A percentile compares a stretch with the other conserved stretches of the same genome.
Conservation (phyloP, 2,797 vertebrate genomes). For the Acomys russatus region DNA sequence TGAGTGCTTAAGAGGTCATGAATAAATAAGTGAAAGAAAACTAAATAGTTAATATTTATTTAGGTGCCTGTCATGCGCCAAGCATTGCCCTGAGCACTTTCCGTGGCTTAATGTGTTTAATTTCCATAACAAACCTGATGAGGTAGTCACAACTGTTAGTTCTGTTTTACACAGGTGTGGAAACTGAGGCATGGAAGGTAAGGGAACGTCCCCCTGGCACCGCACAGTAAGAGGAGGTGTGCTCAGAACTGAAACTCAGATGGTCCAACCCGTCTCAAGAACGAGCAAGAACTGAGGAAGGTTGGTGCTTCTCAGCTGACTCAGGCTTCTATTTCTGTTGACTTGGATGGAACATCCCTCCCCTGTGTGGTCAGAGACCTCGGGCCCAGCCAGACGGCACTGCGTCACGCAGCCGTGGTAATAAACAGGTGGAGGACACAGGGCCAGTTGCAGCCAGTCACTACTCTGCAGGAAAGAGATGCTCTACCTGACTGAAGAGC, state of each 20-base stretch:
- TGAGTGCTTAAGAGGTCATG: not conserved
- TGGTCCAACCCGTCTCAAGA: not conserved
- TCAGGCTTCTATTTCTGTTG: not conserved
- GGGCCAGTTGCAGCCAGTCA: not conserved
- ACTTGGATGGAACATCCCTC: not conserved
- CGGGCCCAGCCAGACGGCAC: not conserved
- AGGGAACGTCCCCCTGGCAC: not conserved
- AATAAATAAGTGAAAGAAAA: conserved; percentile 2
- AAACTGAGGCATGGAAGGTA: not conserved
- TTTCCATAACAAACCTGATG: not conserved
- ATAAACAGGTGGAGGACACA: not conserved
- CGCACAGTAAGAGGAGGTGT: not conserved
- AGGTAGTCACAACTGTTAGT: not conserved
- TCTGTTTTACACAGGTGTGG: conserved; percentile 25
- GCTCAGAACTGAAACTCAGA: not conserved
- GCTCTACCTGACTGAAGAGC: not conserved
- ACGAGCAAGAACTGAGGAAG: not conserved
- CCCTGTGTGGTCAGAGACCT: not conserved
- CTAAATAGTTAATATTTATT: not conserved
- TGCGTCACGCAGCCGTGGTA: not conserved
- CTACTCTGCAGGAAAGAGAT: not conserved
- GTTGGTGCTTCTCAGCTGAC: not conserved
- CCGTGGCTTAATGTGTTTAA: not conserved
- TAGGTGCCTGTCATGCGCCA: not conserved
- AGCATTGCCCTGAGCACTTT: not conserved